These are phyloP conservation scores for Metallyticus violacea DNA, from an alignment of 2,888 invertebrate species.

Conservation along the genomic window DNA sequence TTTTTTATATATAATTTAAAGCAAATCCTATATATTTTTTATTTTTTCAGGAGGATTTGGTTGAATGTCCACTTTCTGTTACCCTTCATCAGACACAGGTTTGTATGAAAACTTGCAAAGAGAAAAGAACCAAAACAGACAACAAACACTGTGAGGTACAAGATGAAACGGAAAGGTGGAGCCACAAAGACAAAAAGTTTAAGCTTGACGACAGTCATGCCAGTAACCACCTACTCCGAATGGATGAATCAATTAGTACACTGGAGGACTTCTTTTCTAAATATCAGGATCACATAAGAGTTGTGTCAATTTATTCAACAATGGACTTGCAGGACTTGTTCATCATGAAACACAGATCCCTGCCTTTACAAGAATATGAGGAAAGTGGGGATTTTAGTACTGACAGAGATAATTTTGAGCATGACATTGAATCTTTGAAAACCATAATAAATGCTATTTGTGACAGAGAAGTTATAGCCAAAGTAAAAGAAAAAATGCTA, in stretches of 20 bases:
- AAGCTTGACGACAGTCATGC: background rate
- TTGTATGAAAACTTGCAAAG: conserved; percentile 44
- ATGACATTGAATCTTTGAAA: conserved; percentile 33
- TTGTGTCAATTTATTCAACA: conserved; percentile 11
- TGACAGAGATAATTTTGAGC: background rate
- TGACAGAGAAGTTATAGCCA: conserved; percentile 57
- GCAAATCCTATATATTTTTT: too few species aligned
- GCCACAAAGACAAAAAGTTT: background rate
- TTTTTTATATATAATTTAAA: too few species aligned
- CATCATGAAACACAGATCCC: background rate
- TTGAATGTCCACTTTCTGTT: conserved; percentile 51
- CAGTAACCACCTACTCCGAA: background rate
- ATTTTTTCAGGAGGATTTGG: conserved; percentile 50
- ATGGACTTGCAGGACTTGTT: background rate
- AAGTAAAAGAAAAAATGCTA: conserved; percentile 43
- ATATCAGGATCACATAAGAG: background rate
- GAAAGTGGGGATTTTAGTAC: background rate
- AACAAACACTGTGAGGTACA: background rate
- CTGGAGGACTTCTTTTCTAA: background rate
- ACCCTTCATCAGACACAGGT: conserved; percentile 51
- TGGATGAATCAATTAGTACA: background rate
- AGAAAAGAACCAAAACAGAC: background rate
- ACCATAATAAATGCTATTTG: conserved; percentile 62
- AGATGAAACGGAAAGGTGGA: background rate
- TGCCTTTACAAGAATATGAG: background rate